A percentile compares a stretch with the other conserved stretches of the same genome.
Evolutionary conservation across 2,888 invertebrate species (phyloP).

Genomic region (Bursaphelenchus okinawaensis): DNA sequence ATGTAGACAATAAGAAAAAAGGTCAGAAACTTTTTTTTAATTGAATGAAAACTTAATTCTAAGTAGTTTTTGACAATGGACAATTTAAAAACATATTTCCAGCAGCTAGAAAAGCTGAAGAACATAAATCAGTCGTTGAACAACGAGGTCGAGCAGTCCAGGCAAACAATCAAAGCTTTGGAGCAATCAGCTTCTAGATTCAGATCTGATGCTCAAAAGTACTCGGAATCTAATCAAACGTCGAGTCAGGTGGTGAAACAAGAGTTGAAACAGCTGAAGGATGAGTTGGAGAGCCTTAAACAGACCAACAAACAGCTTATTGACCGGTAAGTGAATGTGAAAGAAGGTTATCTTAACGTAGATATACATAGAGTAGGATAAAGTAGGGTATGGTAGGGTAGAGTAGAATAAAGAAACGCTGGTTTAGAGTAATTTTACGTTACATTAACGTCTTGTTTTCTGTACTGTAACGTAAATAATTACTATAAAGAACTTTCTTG

Average conservation of each 20-base stretch:
- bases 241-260: neutral
- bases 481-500: too few species aligned
- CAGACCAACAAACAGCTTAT: slow-evolving; percentile 11
- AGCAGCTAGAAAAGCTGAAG: neutral
- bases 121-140: neutral
- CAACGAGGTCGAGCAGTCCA: neutral
- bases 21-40: slow-evolving; percentile 20
- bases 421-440: too few species aligned
- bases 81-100: slow-evolving; percentile 13
- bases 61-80: slow-evolving; percentile 8
- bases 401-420: too few species aligned
- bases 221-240: neutral
- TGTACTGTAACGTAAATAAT: too few species aligned
- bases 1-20: slow-evolving; percentile 29
- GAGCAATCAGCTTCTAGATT: neutral
- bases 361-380: too few species aligned
- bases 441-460: too few species aligned
- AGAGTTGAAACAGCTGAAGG: slow-evolving; percentile 10
- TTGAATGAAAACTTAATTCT: slow-evolving; percentile 28
- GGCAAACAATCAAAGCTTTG: neutral
- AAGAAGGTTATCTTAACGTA: too few species aligned
- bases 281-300: slow-evolving; percentile 14
- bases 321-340: neutral
- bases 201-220: neutral
- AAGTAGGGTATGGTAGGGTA: too few species aligned